Evolutionary conservation across 2,888 invertebrate species (phyloP).

Genomic region (Neoaliturus tenellus): DNA sequence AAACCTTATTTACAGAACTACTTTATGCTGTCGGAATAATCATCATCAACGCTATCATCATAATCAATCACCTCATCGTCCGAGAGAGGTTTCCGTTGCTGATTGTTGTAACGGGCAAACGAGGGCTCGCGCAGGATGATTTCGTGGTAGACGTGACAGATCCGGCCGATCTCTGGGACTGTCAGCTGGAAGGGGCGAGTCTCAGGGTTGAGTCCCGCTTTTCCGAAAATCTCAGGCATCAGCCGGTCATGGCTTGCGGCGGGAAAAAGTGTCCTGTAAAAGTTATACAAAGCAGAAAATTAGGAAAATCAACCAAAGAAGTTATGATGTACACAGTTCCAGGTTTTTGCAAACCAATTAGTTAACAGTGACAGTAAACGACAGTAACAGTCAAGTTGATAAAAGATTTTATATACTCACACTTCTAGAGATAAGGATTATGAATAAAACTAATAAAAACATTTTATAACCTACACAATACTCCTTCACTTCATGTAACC

Average conservation of each 20-base stretch:
- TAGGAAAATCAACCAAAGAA: too few relatives aligned
- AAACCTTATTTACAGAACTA: conserved; percentile 28
- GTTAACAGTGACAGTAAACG: too few relatives aligned
- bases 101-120: conserved; percentile 63
- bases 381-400: too few relatives aligned
- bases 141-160: conserved; percentile 86
- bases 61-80: conserved; percentile 11
- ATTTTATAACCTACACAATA: too few relatives aligned
- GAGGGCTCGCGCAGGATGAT: conserved; percentile 73
- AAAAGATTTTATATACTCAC: too few relatives aligned
- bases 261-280: conserved; percentile 83
- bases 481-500: too few relatives aligned
- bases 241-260: conserved; percentile 79
- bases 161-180: conserved; percentile 85
- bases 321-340: too few relatives aligned
- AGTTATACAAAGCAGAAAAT: conserved; percentile 14
- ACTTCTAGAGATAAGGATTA: too few relatives aligned
- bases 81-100: conserved; percentile 12
- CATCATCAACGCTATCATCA: not conserved
- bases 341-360: too few relatives aligned
- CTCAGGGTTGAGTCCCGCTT: conserved; percentile 83
- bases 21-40: not conserved
- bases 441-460: too few relatives aligned
- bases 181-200: conserved; percentile 84
- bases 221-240: conserved; percentile 79